A percentile compares a stretch with the other conserved stretches of the same genome.
Evolutionary conservation across 2,888 invertebrate genomes (phyloP).

Genomic region (Periphyllus acericola): DNA sequence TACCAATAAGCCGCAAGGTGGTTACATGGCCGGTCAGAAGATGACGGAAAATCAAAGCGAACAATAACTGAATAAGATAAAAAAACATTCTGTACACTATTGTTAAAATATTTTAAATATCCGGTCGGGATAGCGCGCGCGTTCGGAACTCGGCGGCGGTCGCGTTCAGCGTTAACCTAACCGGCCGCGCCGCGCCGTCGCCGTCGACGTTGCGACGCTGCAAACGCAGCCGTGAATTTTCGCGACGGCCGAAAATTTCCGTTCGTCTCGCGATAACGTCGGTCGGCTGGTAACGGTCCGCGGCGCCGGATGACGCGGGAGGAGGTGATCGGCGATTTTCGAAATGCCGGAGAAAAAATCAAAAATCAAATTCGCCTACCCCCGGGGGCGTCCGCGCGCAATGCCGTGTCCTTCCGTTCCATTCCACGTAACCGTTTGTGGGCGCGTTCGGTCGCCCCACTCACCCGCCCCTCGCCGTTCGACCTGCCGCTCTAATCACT

Average conservation of each 20-base stretch:
- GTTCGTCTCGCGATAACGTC: neutral
- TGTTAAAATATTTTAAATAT: no score
- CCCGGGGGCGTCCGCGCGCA: accelerated
- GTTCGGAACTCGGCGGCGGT: neutral
- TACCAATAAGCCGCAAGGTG: no score
- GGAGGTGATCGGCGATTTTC: neutral
- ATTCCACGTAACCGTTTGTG: slow-evolving; percentile 29
- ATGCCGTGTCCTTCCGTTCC: no score
- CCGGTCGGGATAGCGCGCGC: neutral
- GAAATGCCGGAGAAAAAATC: neutral
- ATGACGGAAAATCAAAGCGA: no score
- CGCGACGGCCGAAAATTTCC: neutral
- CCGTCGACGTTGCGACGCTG: neutral
- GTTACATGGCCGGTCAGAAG: no score
- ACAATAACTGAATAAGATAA: no score
- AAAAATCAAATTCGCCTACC: neutral
- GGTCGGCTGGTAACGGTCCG: neutral
- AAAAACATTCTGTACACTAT: no score
- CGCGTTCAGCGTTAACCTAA: neutral
- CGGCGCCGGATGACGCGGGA: neutral
- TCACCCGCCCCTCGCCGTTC: neutral
- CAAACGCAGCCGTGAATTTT: neutral
- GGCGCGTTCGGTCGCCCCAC: slow-evolving; percentile 38
- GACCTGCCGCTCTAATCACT: neutral
- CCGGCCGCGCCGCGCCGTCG: neutral